phyloP scores from a whole-genome alignment of 2,888 invertebrate genomes.

The Amaurobius ferox region DNA sequence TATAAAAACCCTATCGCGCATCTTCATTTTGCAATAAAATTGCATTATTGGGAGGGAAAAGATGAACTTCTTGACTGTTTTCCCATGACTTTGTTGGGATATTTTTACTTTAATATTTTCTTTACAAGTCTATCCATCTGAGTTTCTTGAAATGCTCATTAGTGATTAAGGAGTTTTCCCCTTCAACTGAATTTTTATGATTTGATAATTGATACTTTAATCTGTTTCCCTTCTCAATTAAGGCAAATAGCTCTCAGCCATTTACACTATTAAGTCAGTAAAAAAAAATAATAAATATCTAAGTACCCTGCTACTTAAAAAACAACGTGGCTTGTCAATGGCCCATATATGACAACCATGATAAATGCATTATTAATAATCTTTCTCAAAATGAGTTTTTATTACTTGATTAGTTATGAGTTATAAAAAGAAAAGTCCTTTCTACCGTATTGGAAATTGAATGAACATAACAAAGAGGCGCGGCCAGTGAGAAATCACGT shows the following conservation, averaged over 20 bases:
- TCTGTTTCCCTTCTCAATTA: not conserved
- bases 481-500: slow-evolving; percentile 39
- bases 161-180: too few relatives aligned
- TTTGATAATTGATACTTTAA: slow-evolving; percentile 20
- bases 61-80: too few relatives aligned
- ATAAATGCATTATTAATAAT: slow-evolving; percentile 50
- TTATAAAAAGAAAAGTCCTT: not conserved
- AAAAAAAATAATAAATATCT: not conserved
- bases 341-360: slow-evolving; percentile 28
- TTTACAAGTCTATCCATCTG: too few relatives aligned
- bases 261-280: not conserved
- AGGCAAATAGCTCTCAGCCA: not conserved
- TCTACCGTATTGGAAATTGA: slow-evolving; percentile 12
- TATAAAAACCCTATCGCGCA: too few relatives aligned
- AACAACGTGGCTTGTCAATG: slow-evolving; percentile 22
- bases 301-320: not conserved
- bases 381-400: slow-evolving; percentile 22
- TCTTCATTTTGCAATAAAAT: too few relatives aligned
- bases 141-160: too few relatives aligned
- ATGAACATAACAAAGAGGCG: slow-evolving; percentile 20
- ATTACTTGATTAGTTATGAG: slow-evolving; percentile 20
- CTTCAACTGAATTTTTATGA: not conserved
- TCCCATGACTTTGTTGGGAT: too few relatives aligned
- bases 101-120: too few relatives aligned
- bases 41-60: too few relatives aligned